phyloP scores from a whole-genome alignment of 2,888 invertebrate species.

The Nematopogon swammerdamellus region DNA sequence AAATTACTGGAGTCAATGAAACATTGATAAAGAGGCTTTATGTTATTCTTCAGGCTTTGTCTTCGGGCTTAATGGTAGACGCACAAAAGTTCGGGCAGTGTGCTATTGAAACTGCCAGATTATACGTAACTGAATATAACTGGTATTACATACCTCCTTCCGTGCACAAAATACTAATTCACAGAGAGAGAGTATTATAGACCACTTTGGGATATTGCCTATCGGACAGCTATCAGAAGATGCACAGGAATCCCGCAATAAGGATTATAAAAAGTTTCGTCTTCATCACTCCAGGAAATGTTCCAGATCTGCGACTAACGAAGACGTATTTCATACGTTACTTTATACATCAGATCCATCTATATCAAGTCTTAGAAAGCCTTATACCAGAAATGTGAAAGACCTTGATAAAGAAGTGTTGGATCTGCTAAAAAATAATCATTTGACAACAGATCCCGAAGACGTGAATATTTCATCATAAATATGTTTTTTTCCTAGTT shows the following conservation, averaged over 20 bases:
- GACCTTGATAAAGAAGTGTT: no score
- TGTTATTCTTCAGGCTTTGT: conserved; percentile 8
- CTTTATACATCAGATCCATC: no score
- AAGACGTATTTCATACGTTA: no score
- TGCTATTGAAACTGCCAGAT: conserved; percentile 1
- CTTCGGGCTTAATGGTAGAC: conserved; percentile 1
- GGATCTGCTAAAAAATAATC: no score
- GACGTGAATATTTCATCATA: no score
- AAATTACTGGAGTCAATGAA: conserved; percentile 9
- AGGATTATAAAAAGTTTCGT: conserved; percentile 8
- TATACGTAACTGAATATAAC: conserved; percentile 3
- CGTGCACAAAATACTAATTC: conserved; percentile 5
- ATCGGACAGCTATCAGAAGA: conserved; percentile 7
- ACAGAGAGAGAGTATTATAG: conserved; percentile 4
- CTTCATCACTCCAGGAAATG: conserved; percentile 5
- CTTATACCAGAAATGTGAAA: no score
- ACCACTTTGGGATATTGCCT: conserved; percentile 3
- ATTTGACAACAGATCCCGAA: no score
- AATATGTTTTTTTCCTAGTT: no score
- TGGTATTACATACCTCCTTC: conserved; percentile 4
- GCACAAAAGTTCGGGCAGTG: neutral
- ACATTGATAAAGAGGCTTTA: conserved; percentile 9
- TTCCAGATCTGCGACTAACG: no score
- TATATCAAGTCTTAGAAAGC: no score
- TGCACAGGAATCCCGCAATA: conserved; percentile 9